phyloP scores from a whole-genome alignment of 2,113 vertebrate species.

The Vulpes ferrilata region DNA sequence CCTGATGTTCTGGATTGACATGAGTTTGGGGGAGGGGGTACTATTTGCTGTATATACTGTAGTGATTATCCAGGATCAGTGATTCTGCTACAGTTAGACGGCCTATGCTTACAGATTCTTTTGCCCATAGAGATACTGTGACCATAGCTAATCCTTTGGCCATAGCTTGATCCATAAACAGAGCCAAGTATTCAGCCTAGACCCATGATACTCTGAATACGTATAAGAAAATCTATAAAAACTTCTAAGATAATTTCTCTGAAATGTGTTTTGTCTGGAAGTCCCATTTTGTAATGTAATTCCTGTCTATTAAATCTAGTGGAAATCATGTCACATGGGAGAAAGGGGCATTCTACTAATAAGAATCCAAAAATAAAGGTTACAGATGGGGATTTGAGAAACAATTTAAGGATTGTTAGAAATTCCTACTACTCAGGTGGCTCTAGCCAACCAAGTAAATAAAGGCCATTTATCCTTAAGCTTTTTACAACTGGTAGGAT shows the following conservation, averaged over 20 bases:
- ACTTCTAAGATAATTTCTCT: slow-evolving; percentile 15
- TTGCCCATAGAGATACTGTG: background rate
- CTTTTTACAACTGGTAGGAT: background rate
- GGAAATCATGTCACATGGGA: background rate
- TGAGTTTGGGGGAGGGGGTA: background rate
- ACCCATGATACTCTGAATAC: background rate
- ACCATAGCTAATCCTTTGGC: background rate
- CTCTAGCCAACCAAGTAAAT: background rate
- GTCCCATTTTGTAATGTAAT: background rate
- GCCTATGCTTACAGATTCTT: background rate
- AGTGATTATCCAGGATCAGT: background rate
- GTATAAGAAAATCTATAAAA: background rate
- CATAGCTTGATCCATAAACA: background rate
- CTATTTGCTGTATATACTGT: accelerated
- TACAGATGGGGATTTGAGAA: background rate
- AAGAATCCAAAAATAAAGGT: background rate
- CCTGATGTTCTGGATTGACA: background rate
- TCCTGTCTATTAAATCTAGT: background rate
- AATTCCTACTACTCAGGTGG: background rate
- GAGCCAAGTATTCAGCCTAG: background rate
- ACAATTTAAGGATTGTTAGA: background rate
- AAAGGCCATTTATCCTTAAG: background rate
- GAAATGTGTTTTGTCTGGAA: background rate
- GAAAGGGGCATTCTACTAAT: background rate
- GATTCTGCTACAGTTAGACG: too few relatives aligned